These are phyloP conservation scores for Clistopyga incitator DNA, from an alignment of 2,888 invertebrate species.

Conservation along the genomic window DNA sequence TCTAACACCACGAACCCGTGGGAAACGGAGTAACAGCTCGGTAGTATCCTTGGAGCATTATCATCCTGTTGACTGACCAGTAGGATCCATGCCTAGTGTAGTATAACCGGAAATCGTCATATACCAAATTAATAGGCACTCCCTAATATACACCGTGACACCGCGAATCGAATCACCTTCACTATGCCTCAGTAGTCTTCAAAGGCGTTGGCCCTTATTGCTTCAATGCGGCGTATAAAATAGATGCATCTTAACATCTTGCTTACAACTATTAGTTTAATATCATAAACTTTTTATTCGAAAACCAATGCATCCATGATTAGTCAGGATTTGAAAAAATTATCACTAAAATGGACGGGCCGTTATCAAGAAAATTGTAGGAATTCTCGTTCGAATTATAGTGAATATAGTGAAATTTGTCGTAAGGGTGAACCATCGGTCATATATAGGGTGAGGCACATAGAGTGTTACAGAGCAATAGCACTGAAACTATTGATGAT, in stretches of 20 bases:
- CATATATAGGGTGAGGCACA: no score
- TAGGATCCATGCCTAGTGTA: slow-evolving; percentile 8
- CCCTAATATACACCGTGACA: neutral
- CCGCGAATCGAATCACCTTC: neutral
- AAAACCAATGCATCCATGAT: no score
- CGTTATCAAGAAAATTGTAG: no score
- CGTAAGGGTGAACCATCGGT: no score
- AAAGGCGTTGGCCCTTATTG: neutral
- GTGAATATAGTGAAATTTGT: no score
- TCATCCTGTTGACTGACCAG: slow-evolving; percentile 32
- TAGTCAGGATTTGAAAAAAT: no score
- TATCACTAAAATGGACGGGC: no score
- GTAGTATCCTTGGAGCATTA: slow-evolving; percentile 40
- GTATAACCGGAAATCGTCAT: neutral
- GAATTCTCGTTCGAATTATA: no score
- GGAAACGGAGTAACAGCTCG: slow-evolving; percentile 53
- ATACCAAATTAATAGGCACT: neutral
- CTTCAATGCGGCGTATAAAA: neutral
- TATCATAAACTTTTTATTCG: no score
- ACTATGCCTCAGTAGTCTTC: neutral
- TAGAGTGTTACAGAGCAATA: no score
- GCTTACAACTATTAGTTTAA: no score
- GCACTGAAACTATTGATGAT: no score
- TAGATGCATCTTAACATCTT: neutral
- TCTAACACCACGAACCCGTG: slow-evolving; percentile 63